Base-by-base conservation (phyloP, 2,888 invertebrate genomes). In the Drosophila merina region DNA sequence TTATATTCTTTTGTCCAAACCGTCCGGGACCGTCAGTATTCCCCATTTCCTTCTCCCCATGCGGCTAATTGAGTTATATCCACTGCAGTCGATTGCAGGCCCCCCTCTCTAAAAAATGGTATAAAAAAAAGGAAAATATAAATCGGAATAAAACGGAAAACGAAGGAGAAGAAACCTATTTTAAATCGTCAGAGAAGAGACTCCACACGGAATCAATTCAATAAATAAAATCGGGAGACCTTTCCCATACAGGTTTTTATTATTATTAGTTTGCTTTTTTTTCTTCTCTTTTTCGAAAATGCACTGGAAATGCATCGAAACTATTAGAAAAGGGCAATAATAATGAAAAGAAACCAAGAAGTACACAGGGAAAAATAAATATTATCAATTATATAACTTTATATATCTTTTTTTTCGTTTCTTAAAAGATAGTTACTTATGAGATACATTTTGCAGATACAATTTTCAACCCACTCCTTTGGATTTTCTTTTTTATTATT, bases 11-110 rank as follows among this genome's bases (percentile, higher is more conserved):
- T 66, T 68, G 64, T 66, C 40, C 69, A 20, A 20, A 20, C 1
- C 20, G 20, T 20, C 20, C 20, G 20, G 20, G 33, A 14, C 52
- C 36, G 9, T 67, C 40, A 50, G 66, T 45, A 44, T 54, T 45
- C 36, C 51, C 45, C 55, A 48, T 52, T 52, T 51, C 62, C 57
- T 50, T 48, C 55, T 49, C 57, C 56, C 57, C 58, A 45, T 69
- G 49, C 77, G 69, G 85, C 87, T 81, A 81, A 81, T 81, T 81
- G 87, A 81, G 80, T 86, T 86, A 80, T 80, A 74, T 72, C 63
- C 49, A 73, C 52, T 72, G 73, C 73, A 51, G 62, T 33, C 48
- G 58, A 50, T 54, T 68, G 49, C 50, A 66, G 47, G 47, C 20
- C 26, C 26, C 14, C 9, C 30, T 5, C 30, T 3, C 4, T 25